Base-by-base conservation (phyloP, 2,888 invertebrate genomes). In the Dynastes maya region DNA sequence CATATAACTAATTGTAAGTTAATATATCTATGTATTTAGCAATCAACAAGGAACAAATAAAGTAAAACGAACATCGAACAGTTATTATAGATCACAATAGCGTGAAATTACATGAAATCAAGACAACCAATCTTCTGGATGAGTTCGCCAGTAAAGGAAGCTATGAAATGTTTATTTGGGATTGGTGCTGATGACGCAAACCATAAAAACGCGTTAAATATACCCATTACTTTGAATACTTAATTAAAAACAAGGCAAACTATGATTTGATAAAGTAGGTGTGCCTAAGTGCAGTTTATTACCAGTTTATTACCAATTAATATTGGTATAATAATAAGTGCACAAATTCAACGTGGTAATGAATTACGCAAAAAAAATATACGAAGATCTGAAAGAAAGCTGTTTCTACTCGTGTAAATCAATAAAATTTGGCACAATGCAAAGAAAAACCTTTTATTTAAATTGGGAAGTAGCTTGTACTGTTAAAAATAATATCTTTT, bases 41-140 rank as follows among this genome's bases (percentile, higher is more conserved):
- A 22, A 22, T 22, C 55, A 27, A 58, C 55, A 27, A 58, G 22
- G 5, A 16, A 5, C 8, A 72, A 72, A 58, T 40, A 72, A 72
- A 72, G 40, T 58, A 5, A 6, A 22, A 27, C 27, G 49, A 29
- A 27, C 13, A 16, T 22, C 22, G 9, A 8, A 16, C 22, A 22
- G 16, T 16, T 16, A 58, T 22, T 45, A n/a, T 70, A 11, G 27
- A 32, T n/a, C 37, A 13, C n/a, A 58, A n/a, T 58, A 61, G 37
- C 72, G 72, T 72, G 58, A 72, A 72, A 72, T 72, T 72, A 58
- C 37, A 58, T 9, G 55, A 72, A 58, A 72, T 72, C 72, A 61
- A 72, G 72, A 45, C 53, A 58, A 72, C 40, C 72, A 40, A 72
- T 72, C 72, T 72, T 72, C 72, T 58, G 58, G 72, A 55, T 72